Evolutionary conservation across 2,797 vertebrate species (phyloP).

Genomic region (Anas flavirostris): DNA sequence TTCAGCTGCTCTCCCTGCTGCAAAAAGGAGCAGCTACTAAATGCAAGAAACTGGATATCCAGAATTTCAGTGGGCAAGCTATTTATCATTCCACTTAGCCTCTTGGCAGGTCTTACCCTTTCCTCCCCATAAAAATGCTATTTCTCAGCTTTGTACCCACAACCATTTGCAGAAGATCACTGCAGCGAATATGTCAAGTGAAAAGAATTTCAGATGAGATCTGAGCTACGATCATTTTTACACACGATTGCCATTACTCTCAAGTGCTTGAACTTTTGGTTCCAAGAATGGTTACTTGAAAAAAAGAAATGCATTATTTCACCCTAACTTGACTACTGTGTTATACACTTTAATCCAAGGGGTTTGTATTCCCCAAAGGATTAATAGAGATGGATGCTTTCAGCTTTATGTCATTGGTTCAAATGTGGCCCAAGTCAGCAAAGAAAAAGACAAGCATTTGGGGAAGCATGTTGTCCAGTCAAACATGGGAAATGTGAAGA

Average conservation of each 20-base stretch:
- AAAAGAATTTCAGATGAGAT: background rate
- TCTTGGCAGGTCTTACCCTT: conserved; percentile 4
- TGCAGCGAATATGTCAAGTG: background rate
- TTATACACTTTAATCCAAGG: background rate
- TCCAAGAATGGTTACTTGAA: background rate
- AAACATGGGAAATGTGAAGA: background rate
- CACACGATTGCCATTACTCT: background rate
- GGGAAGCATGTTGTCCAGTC: background rate
- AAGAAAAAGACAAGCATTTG: fast-evolving
- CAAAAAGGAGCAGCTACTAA: conserved; percentile 7
- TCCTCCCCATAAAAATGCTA: conserved; percentile 6
- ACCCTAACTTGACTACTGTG: background rate
- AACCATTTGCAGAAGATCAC: background rate
- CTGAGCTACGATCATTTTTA: background rate
- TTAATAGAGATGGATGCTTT: background rate
- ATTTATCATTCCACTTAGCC: conserved; percentile 19
- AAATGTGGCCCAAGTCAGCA: background rate
- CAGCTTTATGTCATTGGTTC: background rate
- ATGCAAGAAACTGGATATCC: conserved; percentile 8
- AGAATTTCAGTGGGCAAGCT: conserved; percentile 24
- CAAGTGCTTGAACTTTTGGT: background rate
- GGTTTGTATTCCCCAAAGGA: background rate
- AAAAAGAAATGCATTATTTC: background rate
- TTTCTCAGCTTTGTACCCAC: background rate
- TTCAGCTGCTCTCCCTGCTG: background rate